phyloP scores from a whole-genome alignment of 1,140 invertebrate genomes.

The Ruditapes philippinarum region DNA sequence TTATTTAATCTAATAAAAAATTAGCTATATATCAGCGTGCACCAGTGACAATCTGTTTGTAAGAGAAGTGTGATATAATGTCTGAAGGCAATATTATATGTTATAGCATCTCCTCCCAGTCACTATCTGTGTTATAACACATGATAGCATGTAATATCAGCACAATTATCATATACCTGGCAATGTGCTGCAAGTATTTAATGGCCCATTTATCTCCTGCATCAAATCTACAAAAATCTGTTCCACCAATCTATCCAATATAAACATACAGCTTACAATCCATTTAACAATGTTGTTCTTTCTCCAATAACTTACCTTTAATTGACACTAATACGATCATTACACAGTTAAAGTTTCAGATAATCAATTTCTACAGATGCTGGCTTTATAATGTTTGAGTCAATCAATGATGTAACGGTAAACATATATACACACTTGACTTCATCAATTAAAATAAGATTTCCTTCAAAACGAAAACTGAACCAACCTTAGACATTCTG shows the following conservation, averaged over 20 bases:
- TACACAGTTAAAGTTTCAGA: not conserved
- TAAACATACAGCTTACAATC: not conserved
- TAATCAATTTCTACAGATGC: not conserved
- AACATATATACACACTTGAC: no score
- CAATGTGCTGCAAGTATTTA: conserved; percentile 18
- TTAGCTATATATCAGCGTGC: conserved; percentile 24
- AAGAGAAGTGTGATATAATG: not conserved
- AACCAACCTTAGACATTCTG: no score
- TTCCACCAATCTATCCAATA: not conserved
- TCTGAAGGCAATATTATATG: not conserved
- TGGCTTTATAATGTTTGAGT: no score
- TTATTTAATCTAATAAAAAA: not conserved
- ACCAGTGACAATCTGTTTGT: not conserved
- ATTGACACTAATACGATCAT: not conserved
- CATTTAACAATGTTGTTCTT: not conserved
- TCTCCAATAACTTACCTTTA: not conserved
- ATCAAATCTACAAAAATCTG: not conserved
- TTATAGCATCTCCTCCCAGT: not conserved
- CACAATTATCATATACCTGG: not conserved
- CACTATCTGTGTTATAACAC: conserved; percentile 8
- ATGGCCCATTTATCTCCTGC: not conserved
- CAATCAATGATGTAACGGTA: no score
- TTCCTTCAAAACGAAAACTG: no score
- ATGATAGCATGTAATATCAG: conserved; percentile 3
- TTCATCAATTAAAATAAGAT: no score